phyloP scores from a whole-genome alignment of 2,113 vertebrate genomes.

The Mesoclemmys tuberculata region DNA sequence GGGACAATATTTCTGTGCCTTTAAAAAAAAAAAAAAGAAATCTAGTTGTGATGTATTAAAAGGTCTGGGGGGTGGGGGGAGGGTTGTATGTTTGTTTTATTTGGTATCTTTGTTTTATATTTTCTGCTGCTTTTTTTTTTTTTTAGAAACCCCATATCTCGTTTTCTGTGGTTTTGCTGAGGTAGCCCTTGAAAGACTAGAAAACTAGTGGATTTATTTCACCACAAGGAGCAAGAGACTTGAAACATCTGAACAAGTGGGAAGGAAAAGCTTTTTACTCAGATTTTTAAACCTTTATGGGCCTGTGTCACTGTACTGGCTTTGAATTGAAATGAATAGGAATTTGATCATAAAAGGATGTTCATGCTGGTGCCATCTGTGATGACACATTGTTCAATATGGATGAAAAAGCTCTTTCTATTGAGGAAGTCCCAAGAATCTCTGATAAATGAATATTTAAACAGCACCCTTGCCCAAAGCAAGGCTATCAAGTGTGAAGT shows the following conservation, averaged over 20 bases:
- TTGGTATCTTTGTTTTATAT: neutral
- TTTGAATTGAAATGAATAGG: neutral
- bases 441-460: neutral
- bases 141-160: neutral
- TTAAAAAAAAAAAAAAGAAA: neutral
- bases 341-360: neutral
- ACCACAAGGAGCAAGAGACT: neutral
- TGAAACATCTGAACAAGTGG: neutral
- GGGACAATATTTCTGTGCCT: neutral
- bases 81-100: neutral
- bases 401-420: neutral
- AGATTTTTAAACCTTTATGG: neutral
- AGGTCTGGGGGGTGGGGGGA: neutral
- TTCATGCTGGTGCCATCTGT: neutral
- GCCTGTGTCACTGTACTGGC: neutral
- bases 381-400: neutral
- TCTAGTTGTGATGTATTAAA: neutral
- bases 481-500: conserved; percentile 45
- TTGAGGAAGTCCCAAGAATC: neutral
- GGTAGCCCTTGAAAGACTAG: neutral
- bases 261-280: neutral
- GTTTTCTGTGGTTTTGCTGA: neutral
- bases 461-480: conserved; percentile 16
- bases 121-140: neutral
- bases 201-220: neutral